These are phyloP conservation scores for Muntiacus reevesi DNA, from an alignment of 2,113 vertebrate genomes.

Conservation along the genomic window DNA sequence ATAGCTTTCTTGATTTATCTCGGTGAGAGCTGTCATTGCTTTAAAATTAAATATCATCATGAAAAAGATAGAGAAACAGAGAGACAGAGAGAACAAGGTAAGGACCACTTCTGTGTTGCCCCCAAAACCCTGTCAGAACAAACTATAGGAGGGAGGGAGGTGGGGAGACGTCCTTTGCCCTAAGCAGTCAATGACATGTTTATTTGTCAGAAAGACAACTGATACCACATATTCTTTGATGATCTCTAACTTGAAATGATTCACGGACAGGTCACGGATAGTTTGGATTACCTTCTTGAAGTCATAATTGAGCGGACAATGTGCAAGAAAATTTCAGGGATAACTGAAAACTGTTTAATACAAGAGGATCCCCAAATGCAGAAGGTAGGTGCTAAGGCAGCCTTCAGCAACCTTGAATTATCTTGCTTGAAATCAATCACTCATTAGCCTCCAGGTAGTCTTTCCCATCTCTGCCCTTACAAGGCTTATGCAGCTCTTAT, in stretches of 20 bases:
- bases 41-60: background rate
- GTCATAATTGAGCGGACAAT: slow-evolving; percentile 60
- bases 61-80: background rate
- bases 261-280: slow-evolving; percentile 50
- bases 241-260: background rate
- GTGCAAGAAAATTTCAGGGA: slow-evolving; percentile 60
- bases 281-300: slow-evolving; percentile 67
- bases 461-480: background rate
- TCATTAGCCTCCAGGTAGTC: background rate
- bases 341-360: slow-evolving; percentile 39
- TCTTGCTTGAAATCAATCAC: background rate
- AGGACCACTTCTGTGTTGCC: background rate
- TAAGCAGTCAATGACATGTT: background rate
- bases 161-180: background rate
- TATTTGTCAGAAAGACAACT: background rate
- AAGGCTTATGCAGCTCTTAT: background rate
- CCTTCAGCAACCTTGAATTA: background rate
- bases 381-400: slow-evolving; percentile 33
- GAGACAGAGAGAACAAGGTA: background rate
- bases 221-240: background rate
- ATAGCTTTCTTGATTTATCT: background rate
- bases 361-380: slow-evolving; percentile 47
- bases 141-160: background rate
- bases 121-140: background rate
- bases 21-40: background rate